A percentile compares a stretch with the other conserved stretches of the same genome.
phyloP scores from a whole-genome alignment of 2,888 invertebrate species.

The Geophilus truncorum region DNA sequence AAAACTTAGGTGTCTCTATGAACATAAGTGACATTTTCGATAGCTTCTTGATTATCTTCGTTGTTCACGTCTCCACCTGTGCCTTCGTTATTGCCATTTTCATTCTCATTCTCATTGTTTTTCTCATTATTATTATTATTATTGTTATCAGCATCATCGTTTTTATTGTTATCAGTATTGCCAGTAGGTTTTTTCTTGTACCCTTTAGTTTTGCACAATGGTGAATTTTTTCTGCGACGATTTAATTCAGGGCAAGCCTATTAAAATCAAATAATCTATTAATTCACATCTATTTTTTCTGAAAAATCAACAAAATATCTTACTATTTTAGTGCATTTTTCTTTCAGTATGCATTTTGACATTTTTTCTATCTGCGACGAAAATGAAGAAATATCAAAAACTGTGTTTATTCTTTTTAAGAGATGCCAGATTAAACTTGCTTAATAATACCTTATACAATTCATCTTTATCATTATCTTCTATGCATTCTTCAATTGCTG shows the following conservation, averaged over 20 bases:
- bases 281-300: too few relatives aligned
- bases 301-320: neutral
- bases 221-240: neutral
- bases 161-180: too few relatives aligned
- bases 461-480: neutral
- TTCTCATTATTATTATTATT: too few relatives aligned
- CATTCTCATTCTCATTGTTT: too few relatives aligned
- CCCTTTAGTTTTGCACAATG: neutral
- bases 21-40: too few relatives aligned
- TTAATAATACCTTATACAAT: neutral
- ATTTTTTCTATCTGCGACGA: neutral
- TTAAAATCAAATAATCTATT: neutral
- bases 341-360: neutral
- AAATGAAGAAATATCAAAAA: neutral
- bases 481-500: neutral
- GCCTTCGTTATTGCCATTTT: too few relatives aligned
- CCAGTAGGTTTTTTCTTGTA: neutral
- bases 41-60: too few relatives aligned
- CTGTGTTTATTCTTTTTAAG: too few relatives aligned
- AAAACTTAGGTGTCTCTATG: too few relatives aligned
- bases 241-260: neutral
- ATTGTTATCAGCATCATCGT: neutral
- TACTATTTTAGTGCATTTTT: neutral
- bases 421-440: neutral
- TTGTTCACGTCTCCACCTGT: too few relatives aligned